phyloP scores from a whole-genome alignment of 2,888 invertebrate genomes.

The Dasysyrphus albostriatus region DNA sequence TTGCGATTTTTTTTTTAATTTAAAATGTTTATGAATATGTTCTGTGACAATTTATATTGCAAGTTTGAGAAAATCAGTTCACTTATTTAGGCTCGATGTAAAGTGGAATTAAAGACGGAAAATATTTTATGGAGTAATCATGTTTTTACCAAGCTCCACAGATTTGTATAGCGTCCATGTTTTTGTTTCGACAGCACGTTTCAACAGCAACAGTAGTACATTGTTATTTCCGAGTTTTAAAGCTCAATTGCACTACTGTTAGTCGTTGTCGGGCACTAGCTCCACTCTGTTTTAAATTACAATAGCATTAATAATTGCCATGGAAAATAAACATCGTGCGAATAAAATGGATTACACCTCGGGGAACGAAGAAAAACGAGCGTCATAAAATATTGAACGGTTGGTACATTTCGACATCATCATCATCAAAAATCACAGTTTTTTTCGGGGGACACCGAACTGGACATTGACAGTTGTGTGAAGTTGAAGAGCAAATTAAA shows the following conservation, averaged over 20 bases:
- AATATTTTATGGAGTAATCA: too few species aligned
- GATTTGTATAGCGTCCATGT: too few species aligned
- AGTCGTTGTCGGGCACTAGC: background rate
- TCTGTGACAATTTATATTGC: too few species aligned
- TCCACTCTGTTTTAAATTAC: background rate
- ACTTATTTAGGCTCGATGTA: too few species aligned
- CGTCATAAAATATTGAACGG: background rate
- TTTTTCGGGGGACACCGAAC: background rate
- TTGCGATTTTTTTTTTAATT: too few species aligned
- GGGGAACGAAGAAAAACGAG: slow-evolving; percentile 12
- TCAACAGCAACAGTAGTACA: too few species aligned
- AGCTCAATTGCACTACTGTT: background rate
- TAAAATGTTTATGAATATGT: too few species aligned
- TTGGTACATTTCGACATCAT: background rate
- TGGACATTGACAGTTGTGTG: background rate
- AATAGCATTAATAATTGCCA: slow-evolving; percentile 28
- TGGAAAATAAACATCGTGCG: slow-evolving; percentile 37
- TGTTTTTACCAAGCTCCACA: too few species aligned
- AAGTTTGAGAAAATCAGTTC: too few species aligned
- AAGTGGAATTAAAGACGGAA: too few species aligned
- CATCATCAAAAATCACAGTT: background rate
- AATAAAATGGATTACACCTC: slow-evolving; percentile 31
- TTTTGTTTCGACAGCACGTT: too few species aligned
- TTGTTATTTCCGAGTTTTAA: background rate
- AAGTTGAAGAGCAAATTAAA: slow-evolving; percentile 13